A percentile compares a stretch with the other conserved stretches of the same genome.
Conservation (phyloP, 2,113 vertebrate genomes). For the Pseudorectes ferrugineus region DNA sequence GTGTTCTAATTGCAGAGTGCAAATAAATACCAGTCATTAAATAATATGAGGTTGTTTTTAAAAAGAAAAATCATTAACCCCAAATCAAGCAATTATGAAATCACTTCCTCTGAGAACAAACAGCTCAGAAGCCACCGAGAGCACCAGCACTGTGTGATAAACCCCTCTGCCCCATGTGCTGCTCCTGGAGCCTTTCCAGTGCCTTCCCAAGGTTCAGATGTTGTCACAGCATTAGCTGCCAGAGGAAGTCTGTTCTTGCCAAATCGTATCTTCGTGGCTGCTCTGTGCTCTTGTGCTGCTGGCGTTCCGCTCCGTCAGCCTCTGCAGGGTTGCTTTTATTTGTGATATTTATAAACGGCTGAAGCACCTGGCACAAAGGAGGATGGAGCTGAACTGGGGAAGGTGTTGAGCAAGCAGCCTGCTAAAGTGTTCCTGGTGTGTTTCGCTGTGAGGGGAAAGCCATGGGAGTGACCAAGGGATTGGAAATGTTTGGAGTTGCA, state of each 20-base stretch:
- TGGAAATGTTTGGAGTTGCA: not conserved
- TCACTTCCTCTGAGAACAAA: not conserved
- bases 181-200: constrained; percentile 1
- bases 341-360: not conserved
- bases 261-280: not conserved
- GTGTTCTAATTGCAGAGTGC: not conserved
- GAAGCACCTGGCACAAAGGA: not conserved
- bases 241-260: not conserved
- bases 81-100: not conserved
- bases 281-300: not conserved
- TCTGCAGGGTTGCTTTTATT: not conserved
- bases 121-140: not conserved
- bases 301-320: not conserved
- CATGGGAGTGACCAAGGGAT: not conserved
- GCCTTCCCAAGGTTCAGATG: not conserved
- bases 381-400: not conserved
- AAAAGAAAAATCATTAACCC: not conserved
- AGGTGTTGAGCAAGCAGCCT: not conserved
- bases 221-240: not conserved
- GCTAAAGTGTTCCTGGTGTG: not conserved
- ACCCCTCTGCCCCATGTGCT: not conserved
- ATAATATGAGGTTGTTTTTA: not conserved
- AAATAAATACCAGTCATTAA: not conserved
- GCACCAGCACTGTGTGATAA: rapidly evolving
- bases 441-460: not conserved